Conservation (phyloP, 2,888 invertebrate genomes). For the Harmothoe impar region DNA sequence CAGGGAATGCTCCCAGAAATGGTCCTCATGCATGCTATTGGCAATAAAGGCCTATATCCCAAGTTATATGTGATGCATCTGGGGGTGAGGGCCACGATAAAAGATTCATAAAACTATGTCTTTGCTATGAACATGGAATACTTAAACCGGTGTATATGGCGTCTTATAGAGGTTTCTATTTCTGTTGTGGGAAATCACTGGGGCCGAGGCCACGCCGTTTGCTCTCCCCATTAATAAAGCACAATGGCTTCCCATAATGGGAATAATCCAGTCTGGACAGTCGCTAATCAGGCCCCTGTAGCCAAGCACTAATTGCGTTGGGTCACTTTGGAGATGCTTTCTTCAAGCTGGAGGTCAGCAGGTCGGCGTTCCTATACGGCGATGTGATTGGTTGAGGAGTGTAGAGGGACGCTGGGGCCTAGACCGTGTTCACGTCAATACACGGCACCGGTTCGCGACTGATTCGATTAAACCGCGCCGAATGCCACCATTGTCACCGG, state of each 20-base stretch:
- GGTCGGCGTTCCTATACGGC: slow-evolving; percentile 37
- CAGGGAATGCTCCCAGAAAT: too few species aligned
- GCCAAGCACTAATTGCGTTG: slow-evolving; percentile 10
- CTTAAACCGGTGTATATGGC: background rate
- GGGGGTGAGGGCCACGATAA: too few species aligned
- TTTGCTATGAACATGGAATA: too few species aligned
- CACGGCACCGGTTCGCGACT: background rate
- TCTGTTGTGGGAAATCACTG: slow-evolving; percentile 15
- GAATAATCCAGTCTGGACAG: background rate
- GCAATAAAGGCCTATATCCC: too few species aligned
- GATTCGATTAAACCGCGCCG: slow-evolving; percentile 46
- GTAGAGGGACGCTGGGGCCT: background rate
- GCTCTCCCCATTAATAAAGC: background rate
- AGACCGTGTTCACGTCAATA: slow-evolving; percentile 50
- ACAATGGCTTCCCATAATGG: slow-evolving; percentile 25
- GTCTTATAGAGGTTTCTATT: background rate
- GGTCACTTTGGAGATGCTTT: slow-evolving; percentile 42
- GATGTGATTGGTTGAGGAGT: slow-evolving; percentile 30
- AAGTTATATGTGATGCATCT: too few species aligned
- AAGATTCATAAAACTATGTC: too few species aligned
- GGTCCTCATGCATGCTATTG: too few species aligned
- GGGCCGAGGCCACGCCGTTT: background rate
- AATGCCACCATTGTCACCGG: slow-evolving; percentile 45
- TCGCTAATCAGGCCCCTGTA: slow-evolving; percentile 20
- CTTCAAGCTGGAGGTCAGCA: background rate